phyloP scores from a whole-genome alignment of 2,113 vertebrate species.

The Clarias magur region DNA sequence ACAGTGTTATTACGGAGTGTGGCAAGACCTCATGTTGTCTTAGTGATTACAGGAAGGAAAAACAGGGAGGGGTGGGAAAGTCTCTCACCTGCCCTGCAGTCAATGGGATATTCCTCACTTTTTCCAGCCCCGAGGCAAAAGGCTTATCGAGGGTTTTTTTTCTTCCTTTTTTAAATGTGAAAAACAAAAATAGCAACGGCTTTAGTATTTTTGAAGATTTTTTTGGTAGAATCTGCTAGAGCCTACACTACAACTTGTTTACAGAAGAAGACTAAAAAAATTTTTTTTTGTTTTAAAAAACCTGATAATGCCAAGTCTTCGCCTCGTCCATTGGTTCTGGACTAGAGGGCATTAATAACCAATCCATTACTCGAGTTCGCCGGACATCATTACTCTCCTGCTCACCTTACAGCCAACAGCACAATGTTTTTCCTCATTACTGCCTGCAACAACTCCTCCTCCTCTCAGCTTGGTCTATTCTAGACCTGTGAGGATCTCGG shows the following conservation, averaged over 20 bases:
- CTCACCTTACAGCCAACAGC: conserved; percentile 52
- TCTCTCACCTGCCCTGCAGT: conserved; percentile 69
- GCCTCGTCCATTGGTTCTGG: conserved; percentile 71
- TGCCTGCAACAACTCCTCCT: conserved; percentile 52
- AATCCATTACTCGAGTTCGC: conserved; percentile 71
- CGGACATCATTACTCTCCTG: conserved; percentile 70
- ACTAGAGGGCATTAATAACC: conserved; percentile 73
- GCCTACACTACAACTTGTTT: conserved; percentile 57
- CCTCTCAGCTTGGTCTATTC: neutral
- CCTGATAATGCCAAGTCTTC: conserved; percentile 72
- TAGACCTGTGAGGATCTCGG: conserved; percentile 20
- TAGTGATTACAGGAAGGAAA: conserved; percentile 55
- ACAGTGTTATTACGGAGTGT: conserved; percentile 61
- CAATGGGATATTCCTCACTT: conserved; percentile 68
- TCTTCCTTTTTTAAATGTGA: conserved; percentile 61
- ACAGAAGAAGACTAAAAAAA: conserved; percentile 53
- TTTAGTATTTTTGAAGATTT: conserved; percentile 45
- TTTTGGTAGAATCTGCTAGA: conserved; percentile 48
- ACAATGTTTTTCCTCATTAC: conserved; percentile 64
- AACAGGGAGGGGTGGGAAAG: conserved; percentile 66
- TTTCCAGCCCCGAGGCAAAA: conserved; percentile 70
- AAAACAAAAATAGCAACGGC: conserved; percentile 65
- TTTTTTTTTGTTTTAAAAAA: conserved; percentile 44
- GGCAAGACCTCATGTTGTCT: conserved; percentile 70
- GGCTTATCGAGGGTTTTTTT: conserved; percentile 49